Evolutionary conservation across 2,888 invertebrate genomes (phyloP).

Genomic region (Brenthis ino): DNA sequence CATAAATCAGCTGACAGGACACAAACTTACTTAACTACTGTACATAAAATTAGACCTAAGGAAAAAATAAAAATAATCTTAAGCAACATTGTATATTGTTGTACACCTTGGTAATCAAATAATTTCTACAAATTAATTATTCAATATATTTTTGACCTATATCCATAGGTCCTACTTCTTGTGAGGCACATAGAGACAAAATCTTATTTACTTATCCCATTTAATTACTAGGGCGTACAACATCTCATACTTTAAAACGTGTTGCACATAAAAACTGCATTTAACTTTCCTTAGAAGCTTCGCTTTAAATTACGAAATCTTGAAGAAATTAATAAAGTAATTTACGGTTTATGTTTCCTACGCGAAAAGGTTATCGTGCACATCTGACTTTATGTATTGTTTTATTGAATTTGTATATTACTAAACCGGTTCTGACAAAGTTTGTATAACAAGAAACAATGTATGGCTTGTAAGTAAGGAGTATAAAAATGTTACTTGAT

Average conservation of each 20-base stretch:
- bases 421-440: not conserved
- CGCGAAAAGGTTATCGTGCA: slow-evolving; percentile 11
- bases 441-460: not conserved
- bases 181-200: too few species aligned
- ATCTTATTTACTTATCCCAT: too few species aligned
- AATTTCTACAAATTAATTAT: too few species aligned
- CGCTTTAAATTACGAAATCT: slow-evolving; percentile 10
- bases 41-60: too few species aligned
- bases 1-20: too few species aligned
- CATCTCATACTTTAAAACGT: not conserved
- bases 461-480: not conserved
- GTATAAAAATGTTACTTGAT: not conserved
- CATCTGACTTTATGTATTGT: slow-evolving; percentile 17
- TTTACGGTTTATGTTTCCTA: not conserved
- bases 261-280: not conserved
- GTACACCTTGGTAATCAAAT: too few species aligned
- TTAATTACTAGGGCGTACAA: not conserved
- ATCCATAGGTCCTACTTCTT: too few species aligned
- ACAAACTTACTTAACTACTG: too few species aligned
- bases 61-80: too few species aligned
- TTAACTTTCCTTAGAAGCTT: not conserved
- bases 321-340: slow-evolving; percentile 12
- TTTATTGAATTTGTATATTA: slow-evolving; percentile 15
- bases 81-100: too few species aligned
- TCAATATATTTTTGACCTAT: too few species aligned